A percentile compares a stretch with the other conserved stretches of the same genome.
These are phyloP conservation scores for Acronicta alni DNA, from an alignment of 2,888 invertebrate species.

Conservation along the genomic window DNA sequence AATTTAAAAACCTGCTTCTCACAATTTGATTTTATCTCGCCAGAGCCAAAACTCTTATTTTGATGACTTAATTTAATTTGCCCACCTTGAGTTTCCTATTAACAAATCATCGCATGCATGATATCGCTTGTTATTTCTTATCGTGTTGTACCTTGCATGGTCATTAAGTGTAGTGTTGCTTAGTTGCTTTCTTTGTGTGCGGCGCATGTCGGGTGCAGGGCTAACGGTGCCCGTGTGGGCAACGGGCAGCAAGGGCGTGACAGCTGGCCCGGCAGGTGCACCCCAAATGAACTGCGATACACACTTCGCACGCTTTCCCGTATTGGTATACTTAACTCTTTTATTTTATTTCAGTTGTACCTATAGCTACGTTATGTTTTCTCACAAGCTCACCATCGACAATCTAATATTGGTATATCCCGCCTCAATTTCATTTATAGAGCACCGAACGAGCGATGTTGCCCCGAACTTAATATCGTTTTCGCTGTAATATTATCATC, in stretches of 20 bases:
- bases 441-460: conserved; percentile 6
- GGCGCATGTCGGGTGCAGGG: conserved; percentile 54
- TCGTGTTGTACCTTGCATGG: conserved; percentile 3
- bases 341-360: conserved; percentile 41
- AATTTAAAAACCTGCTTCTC: too few species aligned
- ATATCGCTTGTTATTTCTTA: conserved; percentile 14
- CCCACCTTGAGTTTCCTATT: too few species aligned
- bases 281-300: conserved; percentile 63
- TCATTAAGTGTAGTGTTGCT: conserved; percentile 8
- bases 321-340: conserved; percentile 23
- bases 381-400: conserved; percentile 19
- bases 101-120: conserved; percentile 19
- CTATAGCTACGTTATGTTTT: conserved; percentile 22
- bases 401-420: background rate
- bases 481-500: conserved; percentile 67
- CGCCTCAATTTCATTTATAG: conserved; percentile 10
- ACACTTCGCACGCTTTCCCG: conserved; percentile 28
- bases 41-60: too few species aligned
- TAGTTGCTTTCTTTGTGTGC: conserved; percentile 29
- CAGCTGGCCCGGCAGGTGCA: conserved; percentile 83
- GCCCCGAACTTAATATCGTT: conserved; percentile 47
- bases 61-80: too few species aligned
- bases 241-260: conserved; percentile 67
- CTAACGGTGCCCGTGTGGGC: conserved; percentile 61
- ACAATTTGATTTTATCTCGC: too few species aligned